Evolutionary conservation across 2,888 invertebrate genomes (phyloP), one percentile per base, ranked within the genome.

Genomic region (Lasius fuliginosus): DNA sequence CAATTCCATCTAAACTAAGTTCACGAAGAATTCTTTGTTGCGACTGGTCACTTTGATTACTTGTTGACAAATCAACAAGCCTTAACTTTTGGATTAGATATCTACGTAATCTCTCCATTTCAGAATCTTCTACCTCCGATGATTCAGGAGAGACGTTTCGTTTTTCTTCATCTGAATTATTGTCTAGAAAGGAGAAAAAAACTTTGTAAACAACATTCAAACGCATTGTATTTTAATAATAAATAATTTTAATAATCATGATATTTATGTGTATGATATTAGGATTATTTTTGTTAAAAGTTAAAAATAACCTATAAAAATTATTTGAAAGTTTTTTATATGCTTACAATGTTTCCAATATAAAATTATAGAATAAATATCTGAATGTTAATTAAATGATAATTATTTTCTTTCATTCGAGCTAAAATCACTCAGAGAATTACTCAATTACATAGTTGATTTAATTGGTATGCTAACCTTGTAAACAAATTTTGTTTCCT

Each of bases 1-100:
- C 97, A 76, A 99, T 95, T 1, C 98, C 98, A 90, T 98, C 97
- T 87, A 98, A 95, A 76, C 96, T 96, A 58, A 97, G 95, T 91
- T 97, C 97, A 42, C 97, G 96, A 75, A 98, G 95, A 71, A 98
- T 96, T 95, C 96, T 94, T 6, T 88, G 79, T 3, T 84, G 64
- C 5, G 87, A 65, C 2, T 87, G 83, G 46, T 92, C 89, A n/a
- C 87, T 79, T 82, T 95, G 95, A 0, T 95, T 92, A 40, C 93
- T 92, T 15, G 93, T 91, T 12, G 95, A 91, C 0, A 95, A 94
- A 87, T 96, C 96, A 81, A 95, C 95, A 86, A 97, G 95, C 74
- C 96, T 96, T 2, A 97, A 95, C 92, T 97, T 97, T 85, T 96
- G 96, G 15, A 96, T 96, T 88, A 97, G 96, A 94, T 96, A 97